Conservation (phyloP, 2,888 invertebrate genomes). For the Cantharis flavilabris region DNA sequence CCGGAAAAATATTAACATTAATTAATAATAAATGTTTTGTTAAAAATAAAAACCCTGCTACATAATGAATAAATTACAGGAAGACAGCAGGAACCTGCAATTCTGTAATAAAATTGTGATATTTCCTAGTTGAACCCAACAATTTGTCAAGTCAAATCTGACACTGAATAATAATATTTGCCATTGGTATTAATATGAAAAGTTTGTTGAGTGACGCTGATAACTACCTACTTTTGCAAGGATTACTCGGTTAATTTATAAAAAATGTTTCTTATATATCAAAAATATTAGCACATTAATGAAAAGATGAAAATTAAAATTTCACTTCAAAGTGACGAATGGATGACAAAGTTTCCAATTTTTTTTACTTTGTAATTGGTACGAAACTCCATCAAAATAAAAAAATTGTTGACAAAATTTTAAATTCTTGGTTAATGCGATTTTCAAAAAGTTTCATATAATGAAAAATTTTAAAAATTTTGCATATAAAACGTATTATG, state of each 20-base stretch:
- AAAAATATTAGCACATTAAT: constrained; percentile 4
- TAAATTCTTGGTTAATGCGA: neutral
- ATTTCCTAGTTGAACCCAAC: constrained; percentile 17
- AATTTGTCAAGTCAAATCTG: constrained; percentile 25
- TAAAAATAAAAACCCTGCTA: neutral
- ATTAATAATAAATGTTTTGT: neutral
- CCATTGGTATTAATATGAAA: constrained; percentile 28
- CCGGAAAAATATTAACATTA: neutral
- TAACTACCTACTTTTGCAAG: constrained; percentile 21
- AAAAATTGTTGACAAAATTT: neutral
- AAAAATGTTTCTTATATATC: constrained; percentile 21
- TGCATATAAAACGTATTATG: neutral
- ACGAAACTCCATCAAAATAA: neutral
- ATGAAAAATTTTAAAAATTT: neutral
- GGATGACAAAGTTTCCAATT: neutral
- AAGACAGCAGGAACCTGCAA: constrained; percentile 2
- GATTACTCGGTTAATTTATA: constrained; percentile 26
- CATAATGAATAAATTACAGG: neutral
- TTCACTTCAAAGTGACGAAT: neutral
- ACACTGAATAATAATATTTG: constrained; percentile 28
- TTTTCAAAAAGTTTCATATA: neutral
- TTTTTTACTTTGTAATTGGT: neutral
- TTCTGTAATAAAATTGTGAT: constrained; percentile 20
- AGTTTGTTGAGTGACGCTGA: constrained; percentile 23
- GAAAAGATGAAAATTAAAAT: neutral